Percentiles rank a stretch among this genome's conserved stretches.
These are phyloP conservation scores for Eupithecia centaureata DNA, from an alignment of 2,888 invertebrate species.

Conservation along the genomic window DNA sequence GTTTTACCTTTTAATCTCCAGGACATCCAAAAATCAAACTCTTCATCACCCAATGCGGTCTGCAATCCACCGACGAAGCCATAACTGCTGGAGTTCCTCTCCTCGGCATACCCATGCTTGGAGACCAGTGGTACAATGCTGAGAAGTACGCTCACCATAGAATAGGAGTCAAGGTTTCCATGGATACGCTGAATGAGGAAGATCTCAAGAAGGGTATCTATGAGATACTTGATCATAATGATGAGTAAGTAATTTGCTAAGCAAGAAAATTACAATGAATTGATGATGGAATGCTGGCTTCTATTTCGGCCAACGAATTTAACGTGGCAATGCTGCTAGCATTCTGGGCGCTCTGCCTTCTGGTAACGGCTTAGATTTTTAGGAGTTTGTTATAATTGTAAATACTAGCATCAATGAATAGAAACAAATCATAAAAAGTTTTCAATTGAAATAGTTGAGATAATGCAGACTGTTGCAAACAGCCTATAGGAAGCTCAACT, in stretches of 20 bases:
- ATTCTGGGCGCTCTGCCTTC: too few species aligned
- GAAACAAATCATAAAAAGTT: too few species aligned
- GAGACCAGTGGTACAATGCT: slow-evolving; percentile 72
- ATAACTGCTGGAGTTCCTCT: slow-evolving; percentile 70
- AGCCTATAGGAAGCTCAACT: too few species aligned
- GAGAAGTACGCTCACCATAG: slow-evolving; percentile 56
- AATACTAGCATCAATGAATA: too few species aligned
- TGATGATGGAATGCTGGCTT: too few species aligned
- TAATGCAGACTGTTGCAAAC: too few species aligned
- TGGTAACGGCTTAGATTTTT: too few species aligned
- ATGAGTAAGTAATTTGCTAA: slow-evolving; percentile 44
- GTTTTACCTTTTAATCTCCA: slow-evolving; percentile 44
- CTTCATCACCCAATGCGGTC: slow-evolving; percentile 77
- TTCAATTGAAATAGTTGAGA: too few species aligned
- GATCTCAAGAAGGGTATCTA: slow-evolving; percentile 51
- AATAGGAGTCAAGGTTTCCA: slow-evolving; percentile 56
- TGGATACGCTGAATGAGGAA: slow-evolving; percentile 54
- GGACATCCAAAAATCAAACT: slow-evolving; percentile 75
- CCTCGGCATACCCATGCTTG: slow-evolving; percentile 69
- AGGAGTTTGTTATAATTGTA: too few species aligned
- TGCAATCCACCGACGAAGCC: slow-evolving; percentile 77
- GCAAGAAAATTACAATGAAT: too few species aligned
- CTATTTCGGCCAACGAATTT: too few species aligned
- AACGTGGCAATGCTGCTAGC: too few species aligned
- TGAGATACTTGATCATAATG: slow-evolving; percentile 48